Conservation (phyloP, 2,113 vertebrate species). For the Seriola aureovittata region DNA sequence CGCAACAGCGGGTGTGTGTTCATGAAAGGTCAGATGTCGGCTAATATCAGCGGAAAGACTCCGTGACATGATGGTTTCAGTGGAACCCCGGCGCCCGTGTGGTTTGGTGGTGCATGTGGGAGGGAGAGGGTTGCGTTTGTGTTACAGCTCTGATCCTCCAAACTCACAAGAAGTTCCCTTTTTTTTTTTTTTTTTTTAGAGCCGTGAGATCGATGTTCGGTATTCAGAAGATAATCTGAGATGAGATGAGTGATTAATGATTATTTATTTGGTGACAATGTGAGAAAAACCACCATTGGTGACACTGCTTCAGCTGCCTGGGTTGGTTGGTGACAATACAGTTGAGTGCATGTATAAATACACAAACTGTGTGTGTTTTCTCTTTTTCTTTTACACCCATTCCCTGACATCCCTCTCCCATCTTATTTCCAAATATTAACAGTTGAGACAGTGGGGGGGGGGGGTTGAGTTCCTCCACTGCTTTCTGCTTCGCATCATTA, state of each 20-base stretch:
- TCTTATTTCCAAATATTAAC: constrained; percentile 60
- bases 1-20: constrained; percentile 36
- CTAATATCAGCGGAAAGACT: constrained; percentile 24
- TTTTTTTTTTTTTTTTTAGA: constrained; percentile 9
- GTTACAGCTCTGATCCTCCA: constrained; percentile 4
- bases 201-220: neutral
- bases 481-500: constrained; percentile 62
- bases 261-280: constrained; percentile 8
- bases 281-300: constrained; percentile 10
- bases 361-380: neutral
- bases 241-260: neutral
- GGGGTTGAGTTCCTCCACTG: constrained; percentile 25
- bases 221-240: constrained; percentile 15
- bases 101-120: neutral
- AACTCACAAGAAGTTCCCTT: neutral
- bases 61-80: constrained; percentile 29
- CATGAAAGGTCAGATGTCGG: constrained; percentile 78
- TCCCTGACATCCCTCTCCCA: neutral
- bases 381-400: neutral
- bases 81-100: constrained; percentile 36
- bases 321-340: neutral
- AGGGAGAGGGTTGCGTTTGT: neutral
- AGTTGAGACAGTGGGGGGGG: constrained; percentile 47
- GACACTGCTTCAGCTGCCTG: neutral
- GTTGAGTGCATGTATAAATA: neutral